Base-by-base conservation (phyloP, 2,113 vertebrate genomes). In the Ageneiosus marmoratus region DNA sequence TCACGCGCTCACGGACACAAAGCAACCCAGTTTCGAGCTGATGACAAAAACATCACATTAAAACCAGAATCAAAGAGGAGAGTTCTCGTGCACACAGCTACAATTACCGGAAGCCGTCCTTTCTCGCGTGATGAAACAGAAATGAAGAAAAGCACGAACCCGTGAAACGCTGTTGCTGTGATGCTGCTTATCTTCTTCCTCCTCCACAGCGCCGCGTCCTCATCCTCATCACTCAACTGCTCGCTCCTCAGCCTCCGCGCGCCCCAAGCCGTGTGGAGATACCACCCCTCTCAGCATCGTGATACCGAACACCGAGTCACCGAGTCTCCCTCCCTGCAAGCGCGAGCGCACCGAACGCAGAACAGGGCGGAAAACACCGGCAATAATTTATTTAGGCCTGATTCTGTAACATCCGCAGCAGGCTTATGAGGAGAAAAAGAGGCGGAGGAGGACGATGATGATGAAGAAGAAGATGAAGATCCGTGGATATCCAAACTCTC, bases 341-440 rank as follows among this genome's bases (percentile, higher is more conserved):
- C n/a, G 46, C 70, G 77, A 65, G 29, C 69, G 34, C 76, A 83
- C 77, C 56, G 91, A 91, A 87, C 87, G 84, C 83, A 89, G 85
- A 89, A 90, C 24, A 89, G 83, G 63, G 86, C 84, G 90, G 88
- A 83, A 85, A 89, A 92, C 56, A 88, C 84, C 84, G 91, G 91
- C 77, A 92, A 92, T 93, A 90, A 92, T 93, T 91, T 70, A 93
- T 92, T 90, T 89, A 88, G 37, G 37, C 37, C 37, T 41, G 37
- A 90, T 88, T 88, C 85, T 84, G 86, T 89, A 87, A 86, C 87
- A 89, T 92, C 92, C 89, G 92, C 92, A 94, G 84, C n/a, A 88
- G 91, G 91, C 91, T 87, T 88, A 76, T 84, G 29, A 67, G 48
- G 8, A 46, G 56, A 18, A 44, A n/a, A 13, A 10, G n/a, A 32